Percentiles rank a stretch among this genome's conserved stretches.
Conservation (phyloP, 2,888 invertebrate genomes). For the Sphecodes monilicornis region DNA sequence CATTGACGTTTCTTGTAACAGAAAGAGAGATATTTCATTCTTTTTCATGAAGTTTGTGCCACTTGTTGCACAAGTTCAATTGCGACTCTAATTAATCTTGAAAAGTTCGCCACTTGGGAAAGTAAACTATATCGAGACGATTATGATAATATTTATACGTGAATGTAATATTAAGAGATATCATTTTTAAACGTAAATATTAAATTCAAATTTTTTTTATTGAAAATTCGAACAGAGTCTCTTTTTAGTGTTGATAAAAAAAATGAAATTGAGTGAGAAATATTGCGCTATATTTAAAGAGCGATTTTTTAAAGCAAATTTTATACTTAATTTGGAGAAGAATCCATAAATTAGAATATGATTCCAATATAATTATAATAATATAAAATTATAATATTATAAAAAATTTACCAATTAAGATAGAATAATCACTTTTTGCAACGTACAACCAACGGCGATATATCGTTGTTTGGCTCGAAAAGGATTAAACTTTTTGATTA, state of each 20-base stretch:
- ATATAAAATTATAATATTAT: background rate
- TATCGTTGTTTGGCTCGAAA: no score
- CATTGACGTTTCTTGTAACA: background rate
- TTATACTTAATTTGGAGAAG: background rate
- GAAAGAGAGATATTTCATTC: background rate
- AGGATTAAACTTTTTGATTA: background rate
- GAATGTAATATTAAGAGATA: background rate
- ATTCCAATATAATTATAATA: background rate
- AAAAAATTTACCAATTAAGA: background rate
- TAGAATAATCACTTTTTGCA: background rate
- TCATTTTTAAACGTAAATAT: background rate
- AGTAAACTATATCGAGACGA: background rate
- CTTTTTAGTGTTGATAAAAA: background rate
- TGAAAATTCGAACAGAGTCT: no score
- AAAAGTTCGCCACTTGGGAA: background rate
- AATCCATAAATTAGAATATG: background rate
- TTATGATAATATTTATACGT: background rate
- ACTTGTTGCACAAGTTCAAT: constrained; percentile 5
- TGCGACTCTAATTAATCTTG: background rate
- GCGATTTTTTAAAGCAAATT: background rate
- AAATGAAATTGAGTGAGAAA: background rate
- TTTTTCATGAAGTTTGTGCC: background rate
- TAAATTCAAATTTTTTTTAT: background rate
- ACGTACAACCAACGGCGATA: no score
- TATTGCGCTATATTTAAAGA: background rate